Evolutionary conservation across 2,113 vertebrate genomes (phyloP).

Genomic region (Takifugu flavidus): DNA sequence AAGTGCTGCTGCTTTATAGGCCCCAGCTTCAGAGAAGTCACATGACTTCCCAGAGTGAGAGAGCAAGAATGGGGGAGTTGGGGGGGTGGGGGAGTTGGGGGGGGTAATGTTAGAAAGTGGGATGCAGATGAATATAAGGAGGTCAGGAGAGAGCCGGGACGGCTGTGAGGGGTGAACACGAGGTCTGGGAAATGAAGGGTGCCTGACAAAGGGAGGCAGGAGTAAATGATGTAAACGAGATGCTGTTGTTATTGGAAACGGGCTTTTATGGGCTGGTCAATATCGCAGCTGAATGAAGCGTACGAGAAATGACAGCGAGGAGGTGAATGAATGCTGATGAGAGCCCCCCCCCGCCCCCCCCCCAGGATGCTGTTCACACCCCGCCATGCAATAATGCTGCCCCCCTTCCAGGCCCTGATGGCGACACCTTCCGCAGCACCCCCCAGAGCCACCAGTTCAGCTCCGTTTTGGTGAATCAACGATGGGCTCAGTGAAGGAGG

Average conservation of each 20-base stretch:
- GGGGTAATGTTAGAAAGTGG: constrained; percentile 37
- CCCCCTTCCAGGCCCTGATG: constrained; percentile 38
- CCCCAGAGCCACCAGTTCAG: constrained; percentile 24
- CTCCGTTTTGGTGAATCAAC: constrained; percentile 59
- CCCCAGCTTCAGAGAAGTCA: constrained; percentile 79
- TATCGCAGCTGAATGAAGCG: constrained; percentile 49
- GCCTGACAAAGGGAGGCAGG: constrained; percentile 8
- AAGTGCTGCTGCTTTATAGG: constrained; percentile 76
- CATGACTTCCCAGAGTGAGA: constrained; percentile 76
- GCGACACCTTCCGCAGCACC: constrained; percentile 43
- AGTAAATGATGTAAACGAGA: constrained; percentile 4
- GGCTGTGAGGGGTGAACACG: constrained; percentile 42
- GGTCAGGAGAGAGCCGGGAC: constrained; percentile 50
- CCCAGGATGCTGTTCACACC: neutral
- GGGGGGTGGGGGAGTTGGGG: constrained; percentile 11
- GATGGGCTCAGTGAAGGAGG: constrained; percentile 53
- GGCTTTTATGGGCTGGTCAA: constrained; percentile 20
- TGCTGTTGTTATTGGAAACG: constrained; percentile 33
- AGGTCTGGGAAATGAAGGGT: constrained; percentile 48
- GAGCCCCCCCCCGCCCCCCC: too few relatives aligned
- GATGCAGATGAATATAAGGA: constrained; percentile 24
- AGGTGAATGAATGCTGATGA: constrained; percentile 33
- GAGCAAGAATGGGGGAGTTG: constrained; percentile 38
- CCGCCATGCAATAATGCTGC: constrained; percentile 32
- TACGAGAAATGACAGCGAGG: constrained; percentile 40